Base-by-base conservation (phyloP, 2,888 invertebrate species). In the Microctonus brassicae region DNA sequence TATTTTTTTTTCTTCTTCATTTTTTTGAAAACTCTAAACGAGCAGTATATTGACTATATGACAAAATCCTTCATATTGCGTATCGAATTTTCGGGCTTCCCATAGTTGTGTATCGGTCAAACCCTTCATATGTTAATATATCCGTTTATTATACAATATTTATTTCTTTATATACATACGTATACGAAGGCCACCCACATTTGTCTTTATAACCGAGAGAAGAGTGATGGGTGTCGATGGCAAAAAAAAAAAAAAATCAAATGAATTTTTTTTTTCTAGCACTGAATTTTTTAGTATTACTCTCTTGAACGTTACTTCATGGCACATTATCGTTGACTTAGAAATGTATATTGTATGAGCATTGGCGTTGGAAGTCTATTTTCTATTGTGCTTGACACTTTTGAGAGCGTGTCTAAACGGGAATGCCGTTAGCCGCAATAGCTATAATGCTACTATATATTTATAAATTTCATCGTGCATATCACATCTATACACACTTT, bases 361-460 rank as follows among this genome's bases (percentile, higher is more conserved):
- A 34, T 17, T 57, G 57, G 26, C 55, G 52, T 65, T 61, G 33
- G 36, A 17, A 42, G 39, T 61, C 61, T 70, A 75, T 78, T 78
- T 75, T 75, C 71, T 69, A 76, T 74, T 74, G 70, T 72, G 76
- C 77, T 75, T 73, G 69, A 75, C 72, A 74, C 72, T 73, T 76
- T 78, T 75, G 76, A 82, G 79, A 81, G 80, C 82, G 81, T 81
- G 74, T 77, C 80, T 62, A 80, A 82, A 60, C 36, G 70, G 75
- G 80, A 82, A 82, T 82, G 78, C 76, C 72, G 76, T 67, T 68
- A 63, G 66, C 60, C 26, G 62, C 62, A 47, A 47, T 47, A 17
- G 47, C 20, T 9, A 17, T 29, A 7, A 7, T 47, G 47, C 47
- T 47, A 47, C 47, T 20, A 47, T 47, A 20, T 47, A 7, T 47